A percentile compares a stretch with the other conserved stretches of the same genome.
Evolutionary conservation across 2,113 vertebrate genomes (phyloP).

Genomic region (Lepisosteus osseus): DNA sequence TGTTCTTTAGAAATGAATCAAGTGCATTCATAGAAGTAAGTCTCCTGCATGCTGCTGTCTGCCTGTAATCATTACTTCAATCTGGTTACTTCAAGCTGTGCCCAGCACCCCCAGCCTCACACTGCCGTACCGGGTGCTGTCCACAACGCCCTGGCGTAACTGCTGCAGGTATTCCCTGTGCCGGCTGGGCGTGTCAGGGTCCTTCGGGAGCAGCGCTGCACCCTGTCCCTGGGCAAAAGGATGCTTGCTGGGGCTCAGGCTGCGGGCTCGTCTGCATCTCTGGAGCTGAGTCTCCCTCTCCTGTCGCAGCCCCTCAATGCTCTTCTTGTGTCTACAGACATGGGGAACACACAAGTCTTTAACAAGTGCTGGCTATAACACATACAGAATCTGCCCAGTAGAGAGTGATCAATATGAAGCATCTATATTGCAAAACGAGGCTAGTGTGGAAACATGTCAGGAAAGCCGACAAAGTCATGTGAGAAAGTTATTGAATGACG

Average conservation of each 20-base stretch:
- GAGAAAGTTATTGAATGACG: too few species aligned
- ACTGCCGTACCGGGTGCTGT: conserved; percentile 69
- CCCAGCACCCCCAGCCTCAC: too few species aligned
- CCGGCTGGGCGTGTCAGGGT: conserved; percentile 62
- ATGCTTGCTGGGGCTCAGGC: conserved; percentile 80
- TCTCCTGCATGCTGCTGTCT: too few species aligned
- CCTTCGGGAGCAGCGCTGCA: conserved; percentile 29
- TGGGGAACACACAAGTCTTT: not conserved
- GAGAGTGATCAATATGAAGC: too few species aligned
- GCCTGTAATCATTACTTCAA: too few species aligned
- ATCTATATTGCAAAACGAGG: too few species aligned
- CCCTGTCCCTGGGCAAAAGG: conserved; percentile 41
- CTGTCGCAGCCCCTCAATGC: conserved; percentile 71
- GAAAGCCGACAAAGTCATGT: too few species aligned
- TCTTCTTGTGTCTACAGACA: conserved; percentile 69
- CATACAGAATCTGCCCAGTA: too few species aligned
- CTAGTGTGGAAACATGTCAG: too few species aligned
- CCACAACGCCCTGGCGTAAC: conserved; percentile 73
- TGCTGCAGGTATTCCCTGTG: conserved; percentile 74
- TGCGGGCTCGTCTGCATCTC: conserved; percentile 67
- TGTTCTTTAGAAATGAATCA: not conserved
- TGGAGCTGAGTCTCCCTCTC: conserved; percentile 72
- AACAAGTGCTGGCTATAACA: too few species aligned
- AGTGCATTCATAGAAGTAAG: not conserved
- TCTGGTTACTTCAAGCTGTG: too few species aligned